Evolutionary conservation across 2,113 vertebrate genomes (phyloP), one percentile per base, ranked within the genome.

Genomic region (Cettia cetti): DNA sequence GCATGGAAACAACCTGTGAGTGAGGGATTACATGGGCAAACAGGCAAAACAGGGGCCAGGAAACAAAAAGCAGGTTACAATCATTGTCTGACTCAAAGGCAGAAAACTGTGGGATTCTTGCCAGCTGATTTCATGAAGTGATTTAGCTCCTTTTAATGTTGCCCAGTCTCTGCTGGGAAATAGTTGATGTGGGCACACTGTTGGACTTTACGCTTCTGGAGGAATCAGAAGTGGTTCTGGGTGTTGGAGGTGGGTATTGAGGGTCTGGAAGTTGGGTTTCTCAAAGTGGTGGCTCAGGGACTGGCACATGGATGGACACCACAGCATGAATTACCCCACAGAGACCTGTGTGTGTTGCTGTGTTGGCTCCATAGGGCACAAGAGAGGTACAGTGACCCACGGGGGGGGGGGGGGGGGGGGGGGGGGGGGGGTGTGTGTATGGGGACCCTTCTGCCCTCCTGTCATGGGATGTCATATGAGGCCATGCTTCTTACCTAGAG

Each of bases 281-380:
- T 42, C 22, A 4, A 33, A 60, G 14, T 3, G 10, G 20, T 24
- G 60, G 23, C 71, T 91, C 13, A 10, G 47, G 60, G 18, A 61
- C 8, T 63, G 42, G 44, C 16, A n/a, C 33, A 7, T 13, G 13
- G 17, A 5, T 47, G 18, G 66, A 49, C 21, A 45, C 8, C 23
- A 24, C 23, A n/a, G 44, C 7, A 11, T 7, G 5, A 18, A 10
- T 56, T 33, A 53, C 8, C 3, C 14, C 12, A 4, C 13, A 27
- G 39, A 79, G 42, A 63, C 3, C 52, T 21, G 31, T 0, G 2
- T 0, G 1, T 68, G 33, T 47, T 63, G 42, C 33, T 10, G 27
- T 49, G 45, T 6, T 70, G 75, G 57, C 11, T 59, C 21, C 18
- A 30, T 16, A 33, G 23, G 45, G 56, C 35, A 19, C 6, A 3